These are phyloP conservation scores for Merodon equestris DNA, from an alignment of 2,888 invertebrate genomes.

Conservation along the genomic window DNA sequence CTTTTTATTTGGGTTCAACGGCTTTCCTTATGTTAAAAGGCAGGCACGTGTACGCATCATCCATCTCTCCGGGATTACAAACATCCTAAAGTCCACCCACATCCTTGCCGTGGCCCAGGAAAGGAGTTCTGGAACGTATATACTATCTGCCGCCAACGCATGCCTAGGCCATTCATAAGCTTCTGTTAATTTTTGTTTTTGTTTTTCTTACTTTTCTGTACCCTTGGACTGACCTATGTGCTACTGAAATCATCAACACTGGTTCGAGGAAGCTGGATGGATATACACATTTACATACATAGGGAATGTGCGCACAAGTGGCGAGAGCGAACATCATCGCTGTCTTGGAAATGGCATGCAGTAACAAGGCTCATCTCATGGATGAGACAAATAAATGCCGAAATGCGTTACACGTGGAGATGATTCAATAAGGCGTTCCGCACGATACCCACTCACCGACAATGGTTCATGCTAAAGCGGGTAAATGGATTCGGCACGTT, in stretches of 20 bases:
- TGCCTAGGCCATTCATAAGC: slow-evolving; percentile 13
- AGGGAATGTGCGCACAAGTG: slow-evolving; percentile 57
- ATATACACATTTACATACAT: neutral
- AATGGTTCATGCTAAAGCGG: neutral
- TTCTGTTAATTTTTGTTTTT: too few species aligned
- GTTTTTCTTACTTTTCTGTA: slow-evolving; percentile 30
- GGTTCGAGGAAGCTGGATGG: too few species aligned
- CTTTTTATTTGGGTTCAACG: slow-evolving; percentile 41
- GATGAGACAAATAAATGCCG: slow-evolving; percentile 44
- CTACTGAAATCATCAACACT: slow-evolving; percentile 30
- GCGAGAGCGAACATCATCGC: slow-evolving; percentile 34
- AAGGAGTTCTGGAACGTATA: neutral
- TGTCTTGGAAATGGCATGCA: slow-evolving; percentile 4
- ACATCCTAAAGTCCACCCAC: slow-evolving; percentile 5
- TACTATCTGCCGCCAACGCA: slow-evolving; percentile 20
- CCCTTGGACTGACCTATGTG: slow-evolving; percentile 65
- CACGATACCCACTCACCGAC: slow-evolving; percentile 1
- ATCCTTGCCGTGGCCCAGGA: neutral
- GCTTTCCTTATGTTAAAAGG: slow-evolving; percentile 29
- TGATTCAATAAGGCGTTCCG: slow-evolving; percentile 51
- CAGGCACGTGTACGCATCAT: slow-evolving; percentile 43
- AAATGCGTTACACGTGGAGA: slow-evolving; percentile 49
- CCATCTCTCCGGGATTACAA: slow-evolving; percentile 26
- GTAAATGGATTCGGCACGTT: slow-evolving; percentile 4
- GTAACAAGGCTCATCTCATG: slow-evolving; percentile 15